phyloP scores from a whole-genome alignment of 1,140 invertebrate species.

The Nomia melanderi region DNA sequence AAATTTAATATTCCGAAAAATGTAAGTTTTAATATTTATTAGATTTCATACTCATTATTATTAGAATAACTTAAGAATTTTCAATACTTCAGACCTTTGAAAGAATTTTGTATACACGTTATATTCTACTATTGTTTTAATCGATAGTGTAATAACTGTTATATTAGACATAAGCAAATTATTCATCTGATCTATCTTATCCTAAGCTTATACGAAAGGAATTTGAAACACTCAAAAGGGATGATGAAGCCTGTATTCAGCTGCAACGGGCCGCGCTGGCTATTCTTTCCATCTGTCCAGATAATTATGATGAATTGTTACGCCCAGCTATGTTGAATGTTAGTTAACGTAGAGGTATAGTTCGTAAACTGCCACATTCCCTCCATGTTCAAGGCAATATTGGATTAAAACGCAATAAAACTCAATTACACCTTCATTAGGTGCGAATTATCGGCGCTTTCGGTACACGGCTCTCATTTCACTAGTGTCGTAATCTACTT shows the following conservation, averaged over 20 bases:
- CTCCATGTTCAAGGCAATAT: slow-evolving; percentile 60
- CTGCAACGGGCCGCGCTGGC: slow-evolving; percentile 35
- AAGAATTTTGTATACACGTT: too few species aligned
- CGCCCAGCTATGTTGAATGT: slow-evolving; percentile 54
- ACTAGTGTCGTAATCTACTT: slow-evolving; percentile 55
- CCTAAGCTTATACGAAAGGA: neutral
- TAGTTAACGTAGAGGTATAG: slow-evolving; percentile 21
- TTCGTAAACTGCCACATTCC: slow-evolving; percentile 39
- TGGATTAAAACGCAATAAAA: slow-evolving; percentile 76
- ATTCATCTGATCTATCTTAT: too few species aligned
- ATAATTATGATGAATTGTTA: slow-evolving; percentile 74
- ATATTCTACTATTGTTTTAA: too few species aligned
- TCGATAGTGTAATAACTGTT: too few species aligned
- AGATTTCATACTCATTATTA: too few species aligned
- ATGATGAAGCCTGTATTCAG: neutral
- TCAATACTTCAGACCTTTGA: too few species aligned
- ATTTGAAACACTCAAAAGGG: neutral
- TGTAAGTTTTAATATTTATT: too few species aligned
- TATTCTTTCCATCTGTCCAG: slow-evolving; percentile 67
- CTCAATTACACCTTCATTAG: slow-evolving; percentile 74
- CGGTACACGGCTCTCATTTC: slow-evolving; percentile 54
- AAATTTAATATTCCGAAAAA: too few species aligned
- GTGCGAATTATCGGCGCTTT: slow-evolving; percentile 60
- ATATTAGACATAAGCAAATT: too few species aligned
- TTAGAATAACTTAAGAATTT: too few species aligned